Conservation (phyloP, 2,797 vertebrate genomes). For the Sparus aurata region DNA sequence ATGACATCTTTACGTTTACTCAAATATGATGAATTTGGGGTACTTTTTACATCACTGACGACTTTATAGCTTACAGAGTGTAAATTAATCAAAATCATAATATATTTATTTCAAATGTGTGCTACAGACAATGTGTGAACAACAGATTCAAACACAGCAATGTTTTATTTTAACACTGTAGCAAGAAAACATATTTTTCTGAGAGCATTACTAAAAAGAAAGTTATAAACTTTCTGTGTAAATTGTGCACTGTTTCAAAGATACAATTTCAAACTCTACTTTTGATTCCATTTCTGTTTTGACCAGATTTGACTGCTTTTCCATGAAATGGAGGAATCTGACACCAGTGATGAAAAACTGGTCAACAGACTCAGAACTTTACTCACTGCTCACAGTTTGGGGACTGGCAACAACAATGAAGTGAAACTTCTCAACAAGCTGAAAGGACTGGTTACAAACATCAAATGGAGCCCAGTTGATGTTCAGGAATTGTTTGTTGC, state of each 20-base stretch:
- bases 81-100: too few relatives aligned
- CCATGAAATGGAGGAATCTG: conserved; percentile 33
- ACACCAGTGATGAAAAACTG: fast-evolving
- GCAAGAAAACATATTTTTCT: too few relatives aligned
- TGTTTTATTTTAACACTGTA: too few relatives aligned
- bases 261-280: neutral
- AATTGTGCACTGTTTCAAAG: neutral
- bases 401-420: neutral
- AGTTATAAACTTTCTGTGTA: neutral
- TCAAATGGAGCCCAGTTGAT: conserved; percentile 42
- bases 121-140: neutral
- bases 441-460: conserved; percentile 51
- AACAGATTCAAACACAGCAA: too few relatives aligned
- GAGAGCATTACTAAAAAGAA: too few relatives aligned
- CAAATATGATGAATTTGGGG: too few relatives aligned
- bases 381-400: fast-evolving
- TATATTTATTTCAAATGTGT: neutral
- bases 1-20: too few relatives aligned
- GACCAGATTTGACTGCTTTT: conserved; percentile 7
- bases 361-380: neutral
- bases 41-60: too few relatives aligned
- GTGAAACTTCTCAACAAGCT: conserved; percentile 31
- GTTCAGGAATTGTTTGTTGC: conserved; percentile 45
- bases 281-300: neutral
- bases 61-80: too few relatives aligned